These are phyloP conservation scores for Cordilura impudica DNA, from an alignment of 2,888 invertebrate species.

Conservation along the genomic window DNA sequence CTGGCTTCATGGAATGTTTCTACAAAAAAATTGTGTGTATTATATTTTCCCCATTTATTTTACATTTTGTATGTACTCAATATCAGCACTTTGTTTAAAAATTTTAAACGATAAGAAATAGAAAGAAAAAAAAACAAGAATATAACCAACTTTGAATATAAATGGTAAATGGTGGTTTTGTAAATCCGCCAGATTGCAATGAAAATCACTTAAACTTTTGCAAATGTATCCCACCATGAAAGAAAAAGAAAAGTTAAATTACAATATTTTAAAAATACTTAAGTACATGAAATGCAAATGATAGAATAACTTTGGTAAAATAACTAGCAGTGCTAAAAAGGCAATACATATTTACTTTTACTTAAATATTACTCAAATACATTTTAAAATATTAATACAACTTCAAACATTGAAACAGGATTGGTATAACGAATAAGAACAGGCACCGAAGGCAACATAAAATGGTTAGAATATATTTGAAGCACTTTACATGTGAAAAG, in stretches of 20 bases:
- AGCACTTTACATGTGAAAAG: constrained; percentile 48
- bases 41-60: background rate
- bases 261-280: constrained; percentile 51
- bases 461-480: background rate
- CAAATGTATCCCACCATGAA: constrained; percentile 3
- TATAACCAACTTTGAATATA: constrained; percentile 44
- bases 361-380: too few relatives aligned
- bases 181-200: constrained; percentile 51
- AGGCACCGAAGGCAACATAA: background rate
- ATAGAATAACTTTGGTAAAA: constrained; percentile 47
- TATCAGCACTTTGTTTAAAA: constrained; percentile 1
- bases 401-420: constrained; percentile 28
- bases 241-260: constrained; percentile 49
- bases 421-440: background rate
- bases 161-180: constrained; percentile 52
- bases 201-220: constrained; percentile 50
- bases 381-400: constrained; percentile 40
- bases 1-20: constrained; percentile 18
- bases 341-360: background rate
- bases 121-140: background rate
- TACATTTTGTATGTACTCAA: background rate
- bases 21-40: constrained; percentile 6
- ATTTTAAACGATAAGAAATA: background rate
- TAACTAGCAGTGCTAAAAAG: background rate
- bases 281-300: constrained; percentile 45